Evolutionary conservation across 2,797 vertebrate species (phyloP), one percentile per base, ranked within the genome.

Genomic region (Aplochiton taeniatus): DNA sequence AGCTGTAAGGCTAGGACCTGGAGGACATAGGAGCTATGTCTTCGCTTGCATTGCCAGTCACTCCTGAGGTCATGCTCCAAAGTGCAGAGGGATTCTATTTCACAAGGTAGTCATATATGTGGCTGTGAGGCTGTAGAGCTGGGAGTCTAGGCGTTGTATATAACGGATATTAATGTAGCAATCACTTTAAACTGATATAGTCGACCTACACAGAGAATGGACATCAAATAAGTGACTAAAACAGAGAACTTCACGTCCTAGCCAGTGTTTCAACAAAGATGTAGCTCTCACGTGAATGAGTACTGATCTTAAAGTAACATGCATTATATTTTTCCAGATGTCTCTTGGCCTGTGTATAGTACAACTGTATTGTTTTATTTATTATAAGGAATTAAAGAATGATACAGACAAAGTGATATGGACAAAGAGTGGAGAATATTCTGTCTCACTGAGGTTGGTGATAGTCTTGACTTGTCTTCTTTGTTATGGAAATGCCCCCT

Each of bases 401-500:
- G 31, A 31, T 31, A n/a, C n/a, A 31, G 31, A 31, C 31, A 7
- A n/a, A n/a, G 17, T 4, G 12, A 41, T 10, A 31, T 56, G 54
- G 51, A 76, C 69, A 72, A n/a, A 17, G 48, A 54, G 49, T 52
- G 16, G 9, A 46, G 19, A 56, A 52, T 52, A 45, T 41, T 54
- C 31, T 61, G 63, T 60, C 58, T 17, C 47, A 45, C 9, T 61
- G 59, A 66, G 56, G 53, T 58, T 64, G 41, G 62, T 58, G 56
- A 71, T 80, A 71, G 66, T 81, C 61, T 49, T 65, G 72, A 75
- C 73, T 76, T 55, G 41, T 42, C 56, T 58, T 48, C 72, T 86
- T 85, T 85, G 75, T 83, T 76, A 76, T 79, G 74, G 70, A 83
- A 87, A 89, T 84, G 69, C 41, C 66, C 71, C 75, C 72, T 85